Percentiles rank a stretch among this genome's conserved stretches.
Conservation (phyloP, 2,888 invertebrate species). For the Scaptomyza flava region DNA sequence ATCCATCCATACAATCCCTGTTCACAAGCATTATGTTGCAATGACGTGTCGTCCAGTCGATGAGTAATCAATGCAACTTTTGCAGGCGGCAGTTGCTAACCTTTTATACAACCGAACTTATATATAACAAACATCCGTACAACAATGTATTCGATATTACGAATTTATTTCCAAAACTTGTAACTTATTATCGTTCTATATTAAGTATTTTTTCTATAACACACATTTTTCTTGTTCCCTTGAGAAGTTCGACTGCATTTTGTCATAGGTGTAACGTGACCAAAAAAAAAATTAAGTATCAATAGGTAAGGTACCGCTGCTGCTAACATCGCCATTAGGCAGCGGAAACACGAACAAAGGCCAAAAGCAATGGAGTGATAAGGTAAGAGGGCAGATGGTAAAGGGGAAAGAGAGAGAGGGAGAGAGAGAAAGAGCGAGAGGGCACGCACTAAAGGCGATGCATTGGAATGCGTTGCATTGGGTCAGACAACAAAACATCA, state of each 20-base stretch:
- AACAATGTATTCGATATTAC: too few relatives aligned
- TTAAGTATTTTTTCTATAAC: too few relatives aligned
- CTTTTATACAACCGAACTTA: conserved; percentile 8
- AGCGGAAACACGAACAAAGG: conserved; percentile 20
- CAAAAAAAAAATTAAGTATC: conserved; percentile 16
- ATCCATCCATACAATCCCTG: conserved; percentile 32
- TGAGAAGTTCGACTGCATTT: conserved; percentile 24
- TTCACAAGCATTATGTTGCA: conserved; percentile 16
- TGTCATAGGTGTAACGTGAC: conserved; percentile 63
- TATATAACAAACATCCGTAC: too few relatives aligned
- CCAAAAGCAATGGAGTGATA: conserved; percentile 31
- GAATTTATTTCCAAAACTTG: too few relatives aligned
- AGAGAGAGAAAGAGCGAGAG: conserved; percentile 7
- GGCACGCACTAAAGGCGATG: conserved; percentile 33
- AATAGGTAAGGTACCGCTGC: conserved; percentile 11
- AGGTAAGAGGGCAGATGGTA: neutral
- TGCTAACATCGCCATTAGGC: conserved; percentile 64
- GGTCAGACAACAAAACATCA: conserved; percentile 28
- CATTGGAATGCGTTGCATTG: conserved; percentile 66
- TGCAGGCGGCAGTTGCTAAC: conserved; percentile 11
- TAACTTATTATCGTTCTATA: too few relatives aligned
- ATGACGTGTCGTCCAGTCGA: conserved; percentile 28
- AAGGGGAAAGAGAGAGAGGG: neutral
- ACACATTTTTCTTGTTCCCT: too few relatives aligned
- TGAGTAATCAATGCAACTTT: conserved; percentile 47